Evolutionary conservation across 2,113 vertebrate species (phyloP), one percentile per base, ranked within the genome.

Genomic region (Xenopus borealis): DNA sequence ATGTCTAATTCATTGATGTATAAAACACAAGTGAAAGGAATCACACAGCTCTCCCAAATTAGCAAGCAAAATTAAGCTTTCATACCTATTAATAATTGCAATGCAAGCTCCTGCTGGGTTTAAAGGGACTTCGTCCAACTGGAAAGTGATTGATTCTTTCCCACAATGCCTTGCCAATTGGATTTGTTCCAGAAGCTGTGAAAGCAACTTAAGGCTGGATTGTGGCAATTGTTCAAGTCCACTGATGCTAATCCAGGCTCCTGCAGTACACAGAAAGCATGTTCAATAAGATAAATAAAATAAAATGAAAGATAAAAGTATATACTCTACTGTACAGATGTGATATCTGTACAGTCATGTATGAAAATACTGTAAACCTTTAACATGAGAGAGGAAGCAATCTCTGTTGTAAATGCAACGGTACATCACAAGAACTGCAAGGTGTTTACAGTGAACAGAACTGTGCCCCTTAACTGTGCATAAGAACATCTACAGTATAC

Each of bases 21-120:
- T 62, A 27, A 7, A 62, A 71, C 17, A 16, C 14, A 57, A 69
- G 23, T 72, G 52, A 30, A 55, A 12, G 4, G 16, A 74, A 66
- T n/a, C 44, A 45, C 27, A 40, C 33, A 66, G 20, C 66, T 47
- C 45, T 66, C 16, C 53, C 53, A 53, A 59, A 47, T 69, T 82
- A 82, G 81, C 72, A 83, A 81, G 72, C 80, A 81, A 83, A 85
- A 80, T 79, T 80, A 85, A 79, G 50, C 70, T 85, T 83, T 76
- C 81, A 80, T 82, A 82, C 66, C 70, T 86, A 70, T 64, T 83
- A 79, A 82, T 81, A 83, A 69, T 77, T 85, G 81, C 16, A 72
- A 67, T 45, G 64, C 23, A 69, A 72, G 62, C 61, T 50, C 82
- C 82, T 61, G 53, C 73, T 85, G 80, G 62, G 78, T 81, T 78